phyloP scores from a whole-genome alignment of 2,113 vertebrate genomes.

The Clinocottus analis region DNA sequence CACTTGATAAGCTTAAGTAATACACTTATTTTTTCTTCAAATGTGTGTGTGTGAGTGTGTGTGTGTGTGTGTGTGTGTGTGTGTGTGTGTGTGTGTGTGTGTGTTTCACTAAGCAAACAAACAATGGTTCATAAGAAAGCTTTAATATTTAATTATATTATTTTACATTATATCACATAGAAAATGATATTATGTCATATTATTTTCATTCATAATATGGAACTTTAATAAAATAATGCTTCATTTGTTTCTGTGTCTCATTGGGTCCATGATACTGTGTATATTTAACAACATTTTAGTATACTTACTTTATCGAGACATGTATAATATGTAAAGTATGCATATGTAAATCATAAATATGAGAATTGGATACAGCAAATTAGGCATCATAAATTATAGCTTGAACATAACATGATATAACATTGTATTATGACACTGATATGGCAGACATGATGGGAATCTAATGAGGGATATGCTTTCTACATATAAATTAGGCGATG shows the following conservation, averaged over 20 bases:
- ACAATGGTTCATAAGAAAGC: not conserved
- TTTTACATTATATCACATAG: conserved; percentile 8
- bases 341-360: conserved; percentile 49
- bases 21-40: not conserved
- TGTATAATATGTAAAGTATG: conserved; percentile 28
- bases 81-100: too few relatives aligned
- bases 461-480: conserved; percentile 64
- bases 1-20: conserved; percentile 4
- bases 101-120: not conserved
- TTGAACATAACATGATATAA: conserved; percentile 47
- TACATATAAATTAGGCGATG: conserved; percentile 76
- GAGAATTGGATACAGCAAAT: conserved; percentile 43
- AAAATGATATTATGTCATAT: conserved; percentile 7
- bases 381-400: conserved; percentile 32
- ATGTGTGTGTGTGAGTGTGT: conserved; percentile 22
- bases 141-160: conserved; percentile 9
- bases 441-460: conserved; percentile 54
- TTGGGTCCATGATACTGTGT: conserved; percentile 17
- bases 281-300: conserved; percentile 26
- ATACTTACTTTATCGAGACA: conserved; percentile 14
- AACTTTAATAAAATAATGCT: conserved; percentile 14
- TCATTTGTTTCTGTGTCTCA: conserved; percentile 2
- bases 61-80: too few relatives aligned
- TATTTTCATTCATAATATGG: conserved; percentile 5
- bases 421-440: conserved; percentile 60